phyloP scores from a whole-genome alignment of 2,888 invertebrate genomes.

The Neocrepidodera transversa region DNA sequence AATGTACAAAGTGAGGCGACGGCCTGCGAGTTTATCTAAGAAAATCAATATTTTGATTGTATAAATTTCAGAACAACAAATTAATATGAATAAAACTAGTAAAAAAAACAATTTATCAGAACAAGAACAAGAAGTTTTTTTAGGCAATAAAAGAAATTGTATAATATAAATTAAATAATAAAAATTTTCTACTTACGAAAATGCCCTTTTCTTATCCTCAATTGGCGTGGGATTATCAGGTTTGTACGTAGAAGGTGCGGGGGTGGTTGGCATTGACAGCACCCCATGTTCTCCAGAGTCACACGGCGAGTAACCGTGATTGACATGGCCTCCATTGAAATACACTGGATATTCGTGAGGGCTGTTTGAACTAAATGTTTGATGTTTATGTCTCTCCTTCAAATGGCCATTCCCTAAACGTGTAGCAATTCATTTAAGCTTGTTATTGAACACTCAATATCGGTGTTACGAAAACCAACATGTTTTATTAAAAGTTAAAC shows the following conservation, averaged over 20 bases:
- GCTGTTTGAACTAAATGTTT: constrained; percentile 28
- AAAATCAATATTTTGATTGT: too few relatives aligned
- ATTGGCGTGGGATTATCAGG: constrained; percentile 49
- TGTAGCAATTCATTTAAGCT: not conserved
- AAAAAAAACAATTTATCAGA: too few relatives aligned
- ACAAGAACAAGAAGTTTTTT: too few relatives aligned
- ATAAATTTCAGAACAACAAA: too few relatives aligned
- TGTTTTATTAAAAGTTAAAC: too few relatives aligned
- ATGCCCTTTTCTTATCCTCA: constrained; percentile 62
- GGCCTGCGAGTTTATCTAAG: not conserved
- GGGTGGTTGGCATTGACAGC: constrained; percentile 30
- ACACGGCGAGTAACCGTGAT: constrained; percentile 35
- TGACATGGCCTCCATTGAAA: constrained; percentile 36
- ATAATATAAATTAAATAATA: too few relatives aligned
- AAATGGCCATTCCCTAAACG: constrained; percentile 22
- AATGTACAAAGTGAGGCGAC: constrained; percentile 4
- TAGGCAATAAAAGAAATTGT: too few relatives aligned
- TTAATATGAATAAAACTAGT: too few relatives aligned
- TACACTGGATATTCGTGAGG: constrained; percentile 36
- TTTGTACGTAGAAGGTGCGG: constrained; percentile 24
- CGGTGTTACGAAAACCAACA: too few relatives aligned
- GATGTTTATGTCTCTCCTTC: constrained; percentile 26
- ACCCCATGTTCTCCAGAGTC: constrained; percentile 30
- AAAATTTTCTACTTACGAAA: constrained; percentile 57
- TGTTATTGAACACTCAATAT: too few relatives aligned